These are phyloP conservation scores for Melopsittacus undulatus DNA, from an alignment of 2,797 vertebrate species.

Conservation along the genomic window DNA sequence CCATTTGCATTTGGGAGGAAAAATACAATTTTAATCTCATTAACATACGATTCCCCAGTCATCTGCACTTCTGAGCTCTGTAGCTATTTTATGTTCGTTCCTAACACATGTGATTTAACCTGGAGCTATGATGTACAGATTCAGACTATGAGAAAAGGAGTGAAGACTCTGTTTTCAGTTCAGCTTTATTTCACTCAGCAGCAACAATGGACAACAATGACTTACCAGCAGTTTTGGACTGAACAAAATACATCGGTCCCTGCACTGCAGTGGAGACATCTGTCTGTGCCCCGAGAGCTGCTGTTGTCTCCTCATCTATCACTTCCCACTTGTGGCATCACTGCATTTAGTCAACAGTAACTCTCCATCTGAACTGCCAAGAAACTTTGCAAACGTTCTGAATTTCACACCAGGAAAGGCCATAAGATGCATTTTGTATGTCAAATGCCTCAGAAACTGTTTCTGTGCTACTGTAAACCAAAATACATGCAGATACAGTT, in stretches of 20 bases:
- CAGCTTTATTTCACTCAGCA: background rate
- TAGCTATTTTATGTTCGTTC: background rate
- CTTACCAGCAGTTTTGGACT: background rate
- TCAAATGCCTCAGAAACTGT: background rate
- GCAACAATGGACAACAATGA: background rate
- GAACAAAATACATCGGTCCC: background rate
- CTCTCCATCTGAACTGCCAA: background rate
- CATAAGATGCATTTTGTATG: background rate
- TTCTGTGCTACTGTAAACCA: background rate
- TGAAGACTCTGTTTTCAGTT: background rate
- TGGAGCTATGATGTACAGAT: background rate
- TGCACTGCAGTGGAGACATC: background rate
- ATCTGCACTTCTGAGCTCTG: background rate
- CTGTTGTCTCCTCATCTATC: background rate
- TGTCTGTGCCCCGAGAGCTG: accelerated
- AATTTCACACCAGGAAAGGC: background rate
- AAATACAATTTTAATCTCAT: constrained; percentile 21
- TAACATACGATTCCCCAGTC: background rate
- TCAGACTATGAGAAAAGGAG: background rate
- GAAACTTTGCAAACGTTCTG: background rate
- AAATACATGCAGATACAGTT: background rate
- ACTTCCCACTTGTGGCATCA: background rate
- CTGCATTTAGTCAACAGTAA: background rate
- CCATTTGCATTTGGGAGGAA: background rate
- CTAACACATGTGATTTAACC: background rate